Conservation (phyloP, 1,140 invertebrate genomes). For the Panulirus ornatus region DNA sequence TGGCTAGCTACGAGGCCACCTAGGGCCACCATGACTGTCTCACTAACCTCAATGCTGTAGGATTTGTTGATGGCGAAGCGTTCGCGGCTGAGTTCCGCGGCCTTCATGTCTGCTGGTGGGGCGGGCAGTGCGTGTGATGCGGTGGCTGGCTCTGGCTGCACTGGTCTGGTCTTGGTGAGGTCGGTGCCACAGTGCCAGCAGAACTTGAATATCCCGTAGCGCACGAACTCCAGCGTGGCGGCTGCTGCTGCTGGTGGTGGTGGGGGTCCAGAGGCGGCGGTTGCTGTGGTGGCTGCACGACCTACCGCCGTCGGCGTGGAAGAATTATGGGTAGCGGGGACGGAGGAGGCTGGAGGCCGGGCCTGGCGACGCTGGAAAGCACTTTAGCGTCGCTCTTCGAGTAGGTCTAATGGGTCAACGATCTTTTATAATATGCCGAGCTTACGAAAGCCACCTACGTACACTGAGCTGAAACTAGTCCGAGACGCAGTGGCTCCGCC, state of each 20-base stretch:
- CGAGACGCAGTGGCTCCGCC: conserved; percentile 54
- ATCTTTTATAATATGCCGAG: conserved; percentile 43
- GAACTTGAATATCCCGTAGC: conserved; percentile 62
- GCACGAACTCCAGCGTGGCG: conserved; percentile 62
- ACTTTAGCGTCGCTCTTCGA: conserved; percentile 36
- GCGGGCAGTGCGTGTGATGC: not conserved
- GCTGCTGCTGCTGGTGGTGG: not conserved
- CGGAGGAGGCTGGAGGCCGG: not conserved
- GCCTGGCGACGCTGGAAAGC: conserved; percentile 58
- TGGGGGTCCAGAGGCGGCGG: not conserved
- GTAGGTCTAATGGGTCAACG: conserved; percentile 18
- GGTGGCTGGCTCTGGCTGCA: not conserved
- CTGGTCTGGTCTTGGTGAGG: conserved; percentile 30
- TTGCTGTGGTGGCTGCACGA: not conserved
- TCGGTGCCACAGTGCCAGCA: conserved; percentile 65
- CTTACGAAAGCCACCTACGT: conserved; percentile 36
- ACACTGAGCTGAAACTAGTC: not conserved
- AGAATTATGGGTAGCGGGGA: conserved; percentile 1
- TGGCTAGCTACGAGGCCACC: too few species aligned
- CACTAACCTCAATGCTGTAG: conserved; percentile 96
- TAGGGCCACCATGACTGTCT: too few species aligned
- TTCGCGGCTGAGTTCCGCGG: conserved; percentile 87
- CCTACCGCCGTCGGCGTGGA: not conserved
- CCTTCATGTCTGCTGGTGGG: conserved; percentile 43
- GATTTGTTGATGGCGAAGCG: conserved; percentile 97